Evolutionary conservation across 2,113 vertebrate genomes (phyloP).

Genomic region (Paraplagusia blochii): DNA sequence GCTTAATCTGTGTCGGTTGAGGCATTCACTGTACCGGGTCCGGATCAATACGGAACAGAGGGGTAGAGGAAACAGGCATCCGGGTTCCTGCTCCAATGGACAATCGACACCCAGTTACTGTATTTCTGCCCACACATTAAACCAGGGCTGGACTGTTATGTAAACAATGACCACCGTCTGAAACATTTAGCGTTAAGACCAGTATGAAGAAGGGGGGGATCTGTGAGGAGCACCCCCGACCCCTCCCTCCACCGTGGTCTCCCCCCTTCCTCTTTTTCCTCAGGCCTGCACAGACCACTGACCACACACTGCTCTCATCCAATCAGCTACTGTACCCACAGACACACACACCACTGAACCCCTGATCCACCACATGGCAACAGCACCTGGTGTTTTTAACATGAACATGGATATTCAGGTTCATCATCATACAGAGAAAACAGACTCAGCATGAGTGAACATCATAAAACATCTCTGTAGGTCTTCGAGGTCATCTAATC

Average conservation of each 20-base stretch:
- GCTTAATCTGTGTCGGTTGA: conserved; percentile 50
- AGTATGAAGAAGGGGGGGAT: too few relatives aligned
- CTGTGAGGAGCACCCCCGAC: conserved; percentile 18
- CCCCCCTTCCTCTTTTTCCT: conserved; percentile 32
- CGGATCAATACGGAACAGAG: conserved; percentile 43
- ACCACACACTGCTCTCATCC: conserved; percentile 15
- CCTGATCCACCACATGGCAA: neutral
- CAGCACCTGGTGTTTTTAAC: too few relatives aligned
- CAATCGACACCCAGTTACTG: neutral
- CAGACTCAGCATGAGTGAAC: too few relatives aligned
- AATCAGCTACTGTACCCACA: conserved; percentile 26
- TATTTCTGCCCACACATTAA: conserved; percentile 15
- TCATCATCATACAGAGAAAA: too few relatives aligned
- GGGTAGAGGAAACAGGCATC: conserved; percentile 3
- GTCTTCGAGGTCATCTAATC: too few relatives aligned
- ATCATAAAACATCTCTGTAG: too few relatives aligned
- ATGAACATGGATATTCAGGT: too few relatives aligned
- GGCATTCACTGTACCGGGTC: conserved; percentile 34
- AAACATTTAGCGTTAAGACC: conserved; percentile 11
- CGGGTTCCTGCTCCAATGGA: neutral
- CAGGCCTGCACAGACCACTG: conserved; percentile 35
- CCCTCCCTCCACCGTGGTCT: conserved; percentile 10
- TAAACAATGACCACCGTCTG: conserved; percentile 42
- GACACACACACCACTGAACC: conserved; percentile 5
- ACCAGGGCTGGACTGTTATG: conserved; percentile 48